phyloP scores from a whole-genome alignment of 2,888 invertebrate species.

The Troides aeacus region DNA sequence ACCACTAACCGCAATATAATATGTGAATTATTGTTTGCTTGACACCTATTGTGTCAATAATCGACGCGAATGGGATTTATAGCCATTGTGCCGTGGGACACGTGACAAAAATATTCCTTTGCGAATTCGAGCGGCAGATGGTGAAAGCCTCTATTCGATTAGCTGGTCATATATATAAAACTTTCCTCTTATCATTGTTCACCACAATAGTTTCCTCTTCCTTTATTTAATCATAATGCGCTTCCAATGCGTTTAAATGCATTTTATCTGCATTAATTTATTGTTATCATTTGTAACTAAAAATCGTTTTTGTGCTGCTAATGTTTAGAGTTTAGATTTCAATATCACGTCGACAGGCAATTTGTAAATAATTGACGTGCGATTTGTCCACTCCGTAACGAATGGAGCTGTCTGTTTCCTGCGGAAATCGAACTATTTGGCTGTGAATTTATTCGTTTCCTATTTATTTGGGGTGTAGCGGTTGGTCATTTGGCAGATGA shows the following conservation, averaged over 20 bases:
- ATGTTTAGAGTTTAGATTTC: conserved; percentile 29
- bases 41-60: conserved; percentile 66
- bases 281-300: conserved; percentile 28
- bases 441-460: conserved; percentile 64
- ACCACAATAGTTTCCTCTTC: conserved; percentile 43
- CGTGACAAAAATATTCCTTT: conserved; percentile 60
- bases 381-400: conserved; percentile 59
- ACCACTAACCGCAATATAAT: conserved; percentile 54
- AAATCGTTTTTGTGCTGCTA: conserved; percentile 8
- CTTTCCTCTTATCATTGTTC: conserved; percentile 47
- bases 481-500: conserved; percentile 54
- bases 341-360: conserved; percentile 26
- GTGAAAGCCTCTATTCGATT: conserved; percentile 49
- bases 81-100: conserved; percentile 53
- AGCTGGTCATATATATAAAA: conserved; percentile 48
- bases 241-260: conserved; percentile 44
- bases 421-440: conserved; percentile 74
- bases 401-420: conserved; percentile 63
- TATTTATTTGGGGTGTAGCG: conserved; percentile 59
- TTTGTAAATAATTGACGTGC: conserved; percentile 39
- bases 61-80: conserved; percentile 61
- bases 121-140: conserved; percentile 55
- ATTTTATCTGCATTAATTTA: conserved; percentile 30
- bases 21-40: conserved; percentile 58
- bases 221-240: conserved; percentile 46